phyloP scores from a whole-genome alignment of 1,140 invertebrate genomes.

The Zaprionus ghesquierei region DNA sequence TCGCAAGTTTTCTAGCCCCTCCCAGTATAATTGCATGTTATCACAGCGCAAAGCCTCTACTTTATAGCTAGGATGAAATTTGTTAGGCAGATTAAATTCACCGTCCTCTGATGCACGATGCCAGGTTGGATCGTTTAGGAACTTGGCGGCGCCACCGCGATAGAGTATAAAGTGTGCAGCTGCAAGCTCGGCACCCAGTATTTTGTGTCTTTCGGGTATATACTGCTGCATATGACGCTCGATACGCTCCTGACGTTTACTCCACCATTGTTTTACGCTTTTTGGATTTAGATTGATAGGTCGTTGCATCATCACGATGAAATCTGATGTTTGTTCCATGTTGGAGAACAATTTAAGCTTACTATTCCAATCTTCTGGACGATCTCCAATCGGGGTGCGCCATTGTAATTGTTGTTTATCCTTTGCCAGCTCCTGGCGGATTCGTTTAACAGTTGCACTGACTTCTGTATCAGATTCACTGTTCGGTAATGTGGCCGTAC shows the following conservation, averaged over 20 bases:
- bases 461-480: constrained; percentile 32
- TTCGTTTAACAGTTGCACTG: constrained; percentile 61
- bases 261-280: constrained; percentile 83
- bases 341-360: constrained; percentile 82
- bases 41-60: constrained; percentile 88
- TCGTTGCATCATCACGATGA: constrained; percentile 82
- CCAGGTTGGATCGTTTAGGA: constrained; percentile 84
- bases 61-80: constrained; percentile 84
- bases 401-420: constrained; percentile 82
- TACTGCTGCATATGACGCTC: constrained; percentile 82
- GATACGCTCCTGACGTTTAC: constrained; percentile 65
- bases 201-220: constrained; percentile 83
- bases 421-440: constrained; percentile 61
- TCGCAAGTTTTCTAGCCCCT: constrained; percentile 88
- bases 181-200: constrained; percentile 88
- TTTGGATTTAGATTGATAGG: constrained; percentile 83
- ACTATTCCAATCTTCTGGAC: constrained; percentile 82
- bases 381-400: constrained; percentile 82
- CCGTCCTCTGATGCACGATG: constrained; percentile 83
- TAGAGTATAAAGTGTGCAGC: constrained; percentile 88
- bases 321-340: constrained; percentile 76
- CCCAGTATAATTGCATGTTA: constrained; percentile 86
- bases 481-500: constrained; percentile 32
- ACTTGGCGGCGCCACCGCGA: constrained; percentile 87
- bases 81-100: constrained; percentile 84